Evolutionary conservation across 2,888 invertebrate species (phyloP), one percentile per base, ranked within the genome.

Genomic region (Andrena praecox): DNA sequence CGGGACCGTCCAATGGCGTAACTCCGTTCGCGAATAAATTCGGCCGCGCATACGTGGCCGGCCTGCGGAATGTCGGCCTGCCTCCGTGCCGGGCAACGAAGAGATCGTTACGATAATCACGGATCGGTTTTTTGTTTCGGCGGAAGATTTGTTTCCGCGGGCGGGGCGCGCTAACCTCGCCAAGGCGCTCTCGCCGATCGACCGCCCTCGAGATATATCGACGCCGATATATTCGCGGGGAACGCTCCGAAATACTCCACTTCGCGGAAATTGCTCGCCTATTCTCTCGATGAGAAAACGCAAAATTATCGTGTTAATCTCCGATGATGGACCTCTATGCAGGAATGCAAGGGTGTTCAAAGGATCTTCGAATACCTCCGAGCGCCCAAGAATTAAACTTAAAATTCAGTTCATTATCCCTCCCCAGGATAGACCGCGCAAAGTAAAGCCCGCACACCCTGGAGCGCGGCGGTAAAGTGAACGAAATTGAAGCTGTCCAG

Each of bases 1-100:
- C 71, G 80, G 24, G 56, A 70, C 62, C 81, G 83, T 80, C 90
- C 90, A 90, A 90, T 90, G 85, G 89, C 90, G 90, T 87, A 86
- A 81, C 89, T 70, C 84, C 83, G 88, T 83, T 84, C 85, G 69
- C 85, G 89, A 90, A 90, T 90, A 90, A 90, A 90, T 90, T 89
- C 90, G 88, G 84, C 84, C 82, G 85, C 81, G 85, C 80, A 87
- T 90, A 90, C 90, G 90, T 90, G 90, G 87, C 78, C 80, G 59
- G 90, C 73, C 83, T 90, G 84, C 80, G 85, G 84, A 90, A 89
- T 87, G 84, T 78, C 79, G 84, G 77, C 66, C 71, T 82, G 75
- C 48, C 12, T 42, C 59, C 52, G 27, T 27, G 50, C 56, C 67
- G 59, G 66, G 59, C 54, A 77, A 78, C 71, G 67, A 59, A 75